Base-by-base conservation (phyloP, 2,797 vertebrate genomes). In the Novumbra hubbsi region DNA sequence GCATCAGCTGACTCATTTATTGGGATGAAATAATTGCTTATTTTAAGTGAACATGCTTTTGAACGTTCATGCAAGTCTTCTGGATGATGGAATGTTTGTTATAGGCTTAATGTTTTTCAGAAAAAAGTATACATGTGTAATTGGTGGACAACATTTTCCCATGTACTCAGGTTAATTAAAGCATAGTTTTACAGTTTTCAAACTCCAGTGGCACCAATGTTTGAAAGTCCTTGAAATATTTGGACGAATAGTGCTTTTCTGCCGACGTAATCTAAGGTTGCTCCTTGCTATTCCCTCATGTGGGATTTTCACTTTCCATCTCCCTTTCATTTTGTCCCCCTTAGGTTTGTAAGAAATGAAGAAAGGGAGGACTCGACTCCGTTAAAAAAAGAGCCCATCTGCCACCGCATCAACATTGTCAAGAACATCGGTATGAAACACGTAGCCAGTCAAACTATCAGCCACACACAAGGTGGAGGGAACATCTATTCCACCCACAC, bases 351-450 rank as follows among this genome's bases (percentile, higher is more conserved):
- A 81, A 90, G 72, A 73, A 91, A 91, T 72, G 88, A 82, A 73
- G 83, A 88, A 1, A 68, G 21, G 24, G 21, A 1, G 55, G 21
- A 55, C 55, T 76, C 84, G 2, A 50, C 48, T 16, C 87, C 86
- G 50, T 73, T 45, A 64, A 74, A 76, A 68, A 75, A 73, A 15
- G 83, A 84, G 73, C 78, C 86, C 16, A 73, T 85, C 79, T 74
- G 75, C 78, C 84, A 88, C 75, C 88, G 80, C 80, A 84, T 93
- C 72, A 93, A 88, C 76, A 92, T 94, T 34, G 63, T 93, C 79
- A 91, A 92, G 84, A 92, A 85, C 69, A 86, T 92, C 2, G 89
- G 93, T 94, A 76, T 93, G 92, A 71, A 75, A 34, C 70, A 68
- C 48, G 12, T 49, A 71, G 57, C n/a, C 12, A 34, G 45, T 64